phyloP scores from a whole-genome alignment of 2,797 vertebrate genomes.

The Callimico goeldii region DNA sequence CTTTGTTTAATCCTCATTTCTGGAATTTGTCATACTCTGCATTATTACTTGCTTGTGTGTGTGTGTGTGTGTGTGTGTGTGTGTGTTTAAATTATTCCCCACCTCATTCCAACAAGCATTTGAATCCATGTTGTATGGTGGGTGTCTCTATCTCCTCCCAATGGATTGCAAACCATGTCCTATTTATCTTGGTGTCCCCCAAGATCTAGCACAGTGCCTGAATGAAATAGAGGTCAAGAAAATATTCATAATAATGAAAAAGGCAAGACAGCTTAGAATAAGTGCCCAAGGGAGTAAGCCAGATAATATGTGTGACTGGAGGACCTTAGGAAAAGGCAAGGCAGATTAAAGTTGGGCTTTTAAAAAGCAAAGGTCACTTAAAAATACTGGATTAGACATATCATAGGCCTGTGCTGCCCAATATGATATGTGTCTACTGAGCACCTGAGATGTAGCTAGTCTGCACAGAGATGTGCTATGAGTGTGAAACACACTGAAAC shows the following conservation, averaged over 20 bases:
- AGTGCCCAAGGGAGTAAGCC: neutral
- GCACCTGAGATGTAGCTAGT: neutral
- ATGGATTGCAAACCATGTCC: neutral
- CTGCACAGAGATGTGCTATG: neutral
- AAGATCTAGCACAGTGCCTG: neutral
- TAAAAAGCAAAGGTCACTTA: neutral
- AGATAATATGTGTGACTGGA: neutral
- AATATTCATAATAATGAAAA: neutral
- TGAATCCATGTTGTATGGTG: neutral
- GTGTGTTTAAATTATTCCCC: neutral
- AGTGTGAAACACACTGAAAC: neutral
- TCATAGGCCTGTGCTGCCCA: neutral
- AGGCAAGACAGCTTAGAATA: neutral
- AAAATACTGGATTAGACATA: neutral
- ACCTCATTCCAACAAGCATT: neutral
- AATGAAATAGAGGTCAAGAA: neutral
- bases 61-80: too few relatives aligned
- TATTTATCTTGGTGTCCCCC: neutral
- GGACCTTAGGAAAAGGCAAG: neutral
- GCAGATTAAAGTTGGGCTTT: neutral
- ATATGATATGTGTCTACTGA: neutral
- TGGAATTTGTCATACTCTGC: neutral
- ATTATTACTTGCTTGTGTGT: neutral
- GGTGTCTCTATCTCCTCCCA: neutral
- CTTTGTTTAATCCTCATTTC: slow-evolving; percentile 31